phyloP scores from a whole-genome alignment of 2,113 vertebrate species.

The Neoarius graeffei region DNA sequence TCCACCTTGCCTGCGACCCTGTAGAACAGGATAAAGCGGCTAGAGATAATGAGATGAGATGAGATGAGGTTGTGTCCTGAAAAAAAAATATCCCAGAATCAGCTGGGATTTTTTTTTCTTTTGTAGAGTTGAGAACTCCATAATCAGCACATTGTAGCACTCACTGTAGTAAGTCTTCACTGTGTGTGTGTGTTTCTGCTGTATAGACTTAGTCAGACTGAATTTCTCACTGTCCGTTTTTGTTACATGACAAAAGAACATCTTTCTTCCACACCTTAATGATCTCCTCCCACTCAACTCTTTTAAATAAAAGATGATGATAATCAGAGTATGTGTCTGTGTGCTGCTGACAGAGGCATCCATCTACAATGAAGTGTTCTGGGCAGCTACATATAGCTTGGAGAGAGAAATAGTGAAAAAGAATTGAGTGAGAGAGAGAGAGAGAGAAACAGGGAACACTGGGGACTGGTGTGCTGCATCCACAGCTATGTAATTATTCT shows the following conservation, averaged over 20 bases:
- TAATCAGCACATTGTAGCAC: slow-evolving; percentile 57
- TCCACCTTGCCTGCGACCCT: no score
- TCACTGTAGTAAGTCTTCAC: slow-evolving; percentile 2
- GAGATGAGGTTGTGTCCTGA: slow-evolving; percentile 37
- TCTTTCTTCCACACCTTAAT: slow-evolving; percentile 44
- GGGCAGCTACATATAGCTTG: slow-evolving; percentile 38
- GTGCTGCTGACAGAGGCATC: slow-evolving; percentile 45
- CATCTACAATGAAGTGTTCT: slow-evolving; percentile 41
- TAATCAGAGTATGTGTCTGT: slow-evolving; percentile 49
- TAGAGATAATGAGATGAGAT: no score
- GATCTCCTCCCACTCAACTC: slow-evolving; percentile 35
- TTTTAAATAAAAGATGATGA: slow-evolving; percentile 45
- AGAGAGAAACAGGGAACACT: background rate
- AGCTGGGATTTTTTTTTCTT: slow-evolving; percentile 52
- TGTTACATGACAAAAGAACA: slow-evolving; percentile 44
- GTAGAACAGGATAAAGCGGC: no score
- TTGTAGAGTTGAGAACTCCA: slow-evolving; percentile 30
- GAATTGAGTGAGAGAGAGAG: slow-evolving; percentile 7
- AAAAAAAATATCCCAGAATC: slow-evolving; percentile 44
- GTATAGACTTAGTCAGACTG: background rate
- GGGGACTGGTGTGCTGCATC: slow-evolving; percentile 19
- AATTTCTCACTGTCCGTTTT: slow-evolving; percentile 38
- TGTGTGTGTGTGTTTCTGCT: background rate
- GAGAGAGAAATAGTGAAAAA: slow-evolving; percentile 9
- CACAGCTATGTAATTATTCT: slow-evolving; percentile 59